phyloP scores from a whole-genome alignment of 2,888 invertebrate species.

The Alsophila aescularia region DNA sequence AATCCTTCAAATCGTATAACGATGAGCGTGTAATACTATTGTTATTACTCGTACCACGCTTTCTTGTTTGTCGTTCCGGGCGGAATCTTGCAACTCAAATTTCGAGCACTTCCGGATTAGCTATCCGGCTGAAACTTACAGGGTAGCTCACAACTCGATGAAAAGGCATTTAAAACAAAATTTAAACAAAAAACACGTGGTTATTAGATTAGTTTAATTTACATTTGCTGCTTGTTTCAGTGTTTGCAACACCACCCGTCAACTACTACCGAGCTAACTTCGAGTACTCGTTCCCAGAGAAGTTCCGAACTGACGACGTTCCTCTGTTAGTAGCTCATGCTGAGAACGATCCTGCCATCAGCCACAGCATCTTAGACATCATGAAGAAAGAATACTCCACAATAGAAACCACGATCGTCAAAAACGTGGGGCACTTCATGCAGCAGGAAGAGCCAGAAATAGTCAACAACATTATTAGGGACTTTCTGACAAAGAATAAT shows the following conservation, averaged over 20 bases:
- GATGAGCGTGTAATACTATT: no score
- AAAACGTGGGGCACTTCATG: slow-evolving; percentile 79
- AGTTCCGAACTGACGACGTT: slow-evolving; percentile 58
- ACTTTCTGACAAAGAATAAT: slow-evolving; percentile 70
- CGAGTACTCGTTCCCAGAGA: slow-evolving; percentile 48
- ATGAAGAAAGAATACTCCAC: slow-evolving; percentile 69
- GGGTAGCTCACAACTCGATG: no score
- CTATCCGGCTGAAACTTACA: no score
- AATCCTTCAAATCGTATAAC: no score
- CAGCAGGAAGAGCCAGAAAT: slow-evolving; percentile 83
- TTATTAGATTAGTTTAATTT: no score
- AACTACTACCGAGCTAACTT: slow-evolving; percentile 85
- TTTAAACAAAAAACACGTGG: no score
- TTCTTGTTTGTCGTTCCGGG: no score
- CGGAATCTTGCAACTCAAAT: no score
- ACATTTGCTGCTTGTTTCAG: slow-evolving; percentile 62
- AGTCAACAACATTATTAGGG: slow-evolving; percentile 79
- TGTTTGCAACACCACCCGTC: slow-evolving; percentile 79
- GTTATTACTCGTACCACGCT: no score
- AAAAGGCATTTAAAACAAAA: no score
- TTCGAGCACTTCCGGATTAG: no score
- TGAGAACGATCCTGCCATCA: slow-evolving; percentile 70
- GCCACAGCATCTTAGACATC: slow-evolving; percentile 49
- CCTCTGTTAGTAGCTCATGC: slow-evolving; percentile 75
- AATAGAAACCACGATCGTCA: slow-evolving; percentile 71